Evolutionary conservation across 2,888 invertebrate species (phyloP).

Genomic region (Rotaria socialis): DNA sequence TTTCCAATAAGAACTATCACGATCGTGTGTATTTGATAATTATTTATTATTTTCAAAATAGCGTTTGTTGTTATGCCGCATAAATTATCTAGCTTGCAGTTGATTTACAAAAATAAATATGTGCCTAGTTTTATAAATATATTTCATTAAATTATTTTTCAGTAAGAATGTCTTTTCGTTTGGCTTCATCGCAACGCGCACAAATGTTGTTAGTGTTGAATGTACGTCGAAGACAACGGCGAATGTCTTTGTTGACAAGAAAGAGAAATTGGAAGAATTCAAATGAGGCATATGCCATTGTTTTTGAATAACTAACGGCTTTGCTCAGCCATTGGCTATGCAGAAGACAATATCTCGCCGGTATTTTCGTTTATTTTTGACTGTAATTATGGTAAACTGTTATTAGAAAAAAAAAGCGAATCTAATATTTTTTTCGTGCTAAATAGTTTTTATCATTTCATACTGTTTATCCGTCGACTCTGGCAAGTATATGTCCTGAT

Average conservation of each 20-base stretch:
- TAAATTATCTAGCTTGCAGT: too few species aligned
- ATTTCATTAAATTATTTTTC: too few species aligned
- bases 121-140: too few species aligned
- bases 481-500: not conserved
- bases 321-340: not conserved
- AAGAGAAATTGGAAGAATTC: not conserved
- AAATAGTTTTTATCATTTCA: too few species aligned
- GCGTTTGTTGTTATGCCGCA: too few species aligned
- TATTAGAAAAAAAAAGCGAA: too few species aligned
- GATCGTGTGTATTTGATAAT: too few species aligned
- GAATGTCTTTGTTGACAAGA: not conserved
- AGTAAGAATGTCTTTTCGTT: not conserved
- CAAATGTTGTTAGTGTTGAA: not conserved
- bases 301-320: not conserved
- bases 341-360: not conserved
- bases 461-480: not conserved
- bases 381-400: not conserved
- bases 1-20: too few species aligned
- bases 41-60: too few species aligned
- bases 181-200: constrained; percentile 4
- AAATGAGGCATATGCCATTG: not conserved
- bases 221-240: not conserved
- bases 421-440: too few species aligned
- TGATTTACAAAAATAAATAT: too few species aligned
- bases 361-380: not conserved